These are phyloP conservation scores for Okapia johnstoni DNA, from an alignment of 2,113 vertebrate species.

Conservation along the genomic window DNA sequence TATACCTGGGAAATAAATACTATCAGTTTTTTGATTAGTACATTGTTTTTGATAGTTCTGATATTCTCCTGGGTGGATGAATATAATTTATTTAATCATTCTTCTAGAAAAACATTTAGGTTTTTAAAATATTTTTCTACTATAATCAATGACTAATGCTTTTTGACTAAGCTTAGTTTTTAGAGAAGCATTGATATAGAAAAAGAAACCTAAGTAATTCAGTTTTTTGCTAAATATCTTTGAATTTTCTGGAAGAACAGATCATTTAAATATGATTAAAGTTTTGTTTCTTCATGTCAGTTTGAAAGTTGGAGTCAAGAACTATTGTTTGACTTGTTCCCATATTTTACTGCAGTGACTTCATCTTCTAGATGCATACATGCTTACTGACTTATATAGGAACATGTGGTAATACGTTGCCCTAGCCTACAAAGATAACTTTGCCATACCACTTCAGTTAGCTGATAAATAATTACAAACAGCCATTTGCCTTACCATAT, in stretches of 20 bases:
- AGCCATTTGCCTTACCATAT: not conserved
- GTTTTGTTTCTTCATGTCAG: conserved; percentile 18
- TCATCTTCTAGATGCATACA: not conserved
- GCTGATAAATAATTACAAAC: not conserved
- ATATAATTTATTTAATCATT: not conserved
- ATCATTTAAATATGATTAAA: conserved; percentile 6
- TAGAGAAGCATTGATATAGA: conserved; percentile 51
- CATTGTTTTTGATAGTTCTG: not conserved
- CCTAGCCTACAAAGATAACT: not conserved
- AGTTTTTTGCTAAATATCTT: conserved; percentile 14
- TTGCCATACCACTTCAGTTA: not conserved
- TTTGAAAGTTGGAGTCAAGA: conserved; percentile 16
- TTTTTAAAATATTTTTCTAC: not conserved
- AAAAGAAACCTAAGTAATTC: conserved; percentile 39
- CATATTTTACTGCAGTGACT: not conserved
- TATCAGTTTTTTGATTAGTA: not conserved
- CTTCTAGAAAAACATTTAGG: not conserved
- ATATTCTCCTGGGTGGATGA: not conserved
- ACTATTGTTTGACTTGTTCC: not conserved
- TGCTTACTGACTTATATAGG: not conserved
- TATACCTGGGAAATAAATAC: not conserved
- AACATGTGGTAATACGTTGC: not conserved
- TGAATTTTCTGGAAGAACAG: conserved; percentile 50
- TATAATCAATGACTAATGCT: conserved; percentile 18
- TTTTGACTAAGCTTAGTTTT: conserved; percentile 48